A percentile compares a stretch with the other conserved stretches of the same genome.
Evolutionary conservation across 64 coral and sea anemone species (phyloP).

Genomic region (Actinia equina): DNA sequence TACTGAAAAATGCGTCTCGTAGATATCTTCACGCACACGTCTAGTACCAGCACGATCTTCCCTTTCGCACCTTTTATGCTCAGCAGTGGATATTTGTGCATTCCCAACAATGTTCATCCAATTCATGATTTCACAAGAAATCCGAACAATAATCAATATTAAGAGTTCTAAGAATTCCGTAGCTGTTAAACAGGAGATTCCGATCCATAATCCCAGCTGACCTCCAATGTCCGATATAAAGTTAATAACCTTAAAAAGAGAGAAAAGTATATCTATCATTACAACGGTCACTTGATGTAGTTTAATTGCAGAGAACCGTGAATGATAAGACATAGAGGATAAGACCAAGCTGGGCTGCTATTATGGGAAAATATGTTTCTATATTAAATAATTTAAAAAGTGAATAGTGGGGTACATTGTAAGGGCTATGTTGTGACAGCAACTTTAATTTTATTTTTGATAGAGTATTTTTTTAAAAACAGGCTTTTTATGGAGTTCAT

Average conservation of each 20-base stretch:
- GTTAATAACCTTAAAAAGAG: background rate
- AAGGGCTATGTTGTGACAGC: no score
- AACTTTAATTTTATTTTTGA: no score
- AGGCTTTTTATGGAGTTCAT: no score
- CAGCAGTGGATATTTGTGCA: background rate
- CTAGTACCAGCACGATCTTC: background rate
- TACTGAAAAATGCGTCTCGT: background rate
- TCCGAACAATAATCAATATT: background rate
- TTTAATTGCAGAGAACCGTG: no score
- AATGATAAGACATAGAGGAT: no score
- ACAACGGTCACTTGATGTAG: no score
- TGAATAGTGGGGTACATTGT: no score
- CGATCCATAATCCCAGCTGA: constrained; percentile 39
- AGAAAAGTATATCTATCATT: background rate
- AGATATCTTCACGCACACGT: background rate
- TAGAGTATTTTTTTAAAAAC: no score
- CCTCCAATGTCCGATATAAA: constrained; percentile 49
- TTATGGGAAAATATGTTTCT: no score
- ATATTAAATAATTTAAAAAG: no score
- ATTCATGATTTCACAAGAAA: background rate
- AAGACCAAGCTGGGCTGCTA: no score
- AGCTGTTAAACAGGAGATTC: constrained; percentile 27
- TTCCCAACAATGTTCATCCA: background rate
- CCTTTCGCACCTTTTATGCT: background rate
- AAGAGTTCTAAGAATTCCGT: constrained; percentile 41